Conservation (phyloP, 2,113 vertebrate species). For the Carassius carassius region DNA sequence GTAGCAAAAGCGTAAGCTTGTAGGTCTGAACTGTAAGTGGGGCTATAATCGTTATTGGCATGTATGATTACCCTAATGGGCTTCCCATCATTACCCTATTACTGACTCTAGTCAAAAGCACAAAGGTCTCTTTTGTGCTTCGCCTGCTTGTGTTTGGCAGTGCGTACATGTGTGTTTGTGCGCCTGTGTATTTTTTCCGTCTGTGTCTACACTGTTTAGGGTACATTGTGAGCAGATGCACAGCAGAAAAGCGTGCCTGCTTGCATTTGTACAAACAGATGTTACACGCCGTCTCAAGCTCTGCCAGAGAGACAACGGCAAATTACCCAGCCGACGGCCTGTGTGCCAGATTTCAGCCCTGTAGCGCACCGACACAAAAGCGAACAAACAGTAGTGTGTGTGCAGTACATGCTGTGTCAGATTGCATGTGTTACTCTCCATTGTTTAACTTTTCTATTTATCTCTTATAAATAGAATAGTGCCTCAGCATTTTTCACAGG, state of each 20-base stretch:
- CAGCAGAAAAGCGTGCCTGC: slow-evolving; percentile 47
- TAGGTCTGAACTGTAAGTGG: slow-evolving; percentile 53
- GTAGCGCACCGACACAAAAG: slow-evolving; percentile 4
- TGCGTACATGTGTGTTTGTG: slow-evolving; percentile 52
- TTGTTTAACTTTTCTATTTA: slow-evolving; percentile 33
- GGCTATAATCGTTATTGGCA: slow-evolving; percentile 67
- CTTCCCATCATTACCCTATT: slow-evolving; percentile 64
- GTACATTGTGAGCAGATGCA: slow-evolving; percentile 54
- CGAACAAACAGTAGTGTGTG: slow-evolving; percentile 37
- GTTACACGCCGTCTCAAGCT: slow-evolving; percentile 47
- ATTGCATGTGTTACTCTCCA: slow-evolving; percentile 45
- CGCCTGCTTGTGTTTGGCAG: slow-evolving; percentile 30
- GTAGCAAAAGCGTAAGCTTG: slow-evolving; percentile 19
- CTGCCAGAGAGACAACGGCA: slow-evolving; percentile 47
- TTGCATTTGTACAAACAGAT: slow-evolving; percentile 59
- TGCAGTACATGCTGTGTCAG: slow-evolving; percentile 50
- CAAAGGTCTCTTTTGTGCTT: slow-evolving; percentile 50
- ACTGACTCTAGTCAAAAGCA: slow-evolving; percentile 58
- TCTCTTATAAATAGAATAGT: slow-evolving; percentile 16
- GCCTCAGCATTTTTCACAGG: slow-evolving; percentile 63
- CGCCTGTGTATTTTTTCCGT: slow-evolving; percentile 42
- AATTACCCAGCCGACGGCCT: slow-evolving; percentile 44
- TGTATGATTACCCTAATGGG: slow-evolving; percentile 67
- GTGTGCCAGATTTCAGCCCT: slow-evolving; percentile 35
- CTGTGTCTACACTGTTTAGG: slow-evolving; percentile 48